Percentiles rank a stretch among this genome's conserved stretches.
Conservation (phyloP, 2,888 invertebrate genomes). For the Amblyjoppa fuscipennis region DNA sequence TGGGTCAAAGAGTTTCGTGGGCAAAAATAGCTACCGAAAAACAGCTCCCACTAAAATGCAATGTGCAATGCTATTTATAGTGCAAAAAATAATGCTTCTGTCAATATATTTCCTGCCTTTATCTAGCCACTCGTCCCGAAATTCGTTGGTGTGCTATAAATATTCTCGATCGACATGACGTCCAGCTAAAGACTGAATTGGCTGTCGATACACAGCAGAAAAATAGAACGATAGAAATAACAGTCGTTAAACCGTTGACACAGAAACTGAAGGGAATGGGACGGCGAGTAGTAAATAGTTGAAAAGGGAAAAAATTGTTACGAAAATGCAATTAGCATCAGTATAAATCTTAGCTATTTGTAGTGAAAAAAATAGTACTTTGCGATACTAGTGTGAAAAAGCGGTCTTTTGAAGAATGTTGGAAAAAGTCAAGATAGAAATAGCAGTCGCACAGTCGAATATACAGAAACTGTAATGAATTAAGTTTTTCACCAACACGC, state of each 20-base stretch:
- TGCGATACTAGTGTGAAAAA: too few relatives aligned
- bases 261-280: slow-evolving; percentile 30
- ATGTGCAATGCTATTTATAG: background rate
- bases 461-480: slow-evolving; percentile 34
- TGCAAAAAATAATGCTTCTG: background rate
- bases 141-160: slow-evolving; percentile 3
- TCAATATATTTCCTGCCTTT: background rate
- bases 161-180: slow-evolving; percentile 34
- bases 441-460: background rate
- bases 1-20: too few relatives aligned
- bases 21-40: background rate
- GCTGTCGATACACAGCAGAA: slow-evolving; percentile 47
- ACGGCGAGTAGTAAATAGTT: slow-evolving; percentile 31
- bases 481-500: background rate
- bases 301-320: slow-evolving; percentile 7
- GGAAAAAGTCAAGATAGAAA: background rate
- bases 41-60: background rate
- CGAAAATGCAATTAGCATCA: too few relatives aligned
- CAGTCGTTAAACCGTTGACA: background rate
- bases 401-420: too few relatives aligned
- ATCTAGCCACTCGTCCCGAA: background rate
- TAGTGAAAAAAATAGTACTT: too few relatives aligned
- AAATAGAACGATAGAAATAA: slow-evolving; percentile 3
- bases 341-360: too few relatives aligned
- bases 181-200: slow-evolving; percentile 18